Conservation (phyloP, 2,888 invertebrate genomes). For the Protophormia terraenovae region DNA sequence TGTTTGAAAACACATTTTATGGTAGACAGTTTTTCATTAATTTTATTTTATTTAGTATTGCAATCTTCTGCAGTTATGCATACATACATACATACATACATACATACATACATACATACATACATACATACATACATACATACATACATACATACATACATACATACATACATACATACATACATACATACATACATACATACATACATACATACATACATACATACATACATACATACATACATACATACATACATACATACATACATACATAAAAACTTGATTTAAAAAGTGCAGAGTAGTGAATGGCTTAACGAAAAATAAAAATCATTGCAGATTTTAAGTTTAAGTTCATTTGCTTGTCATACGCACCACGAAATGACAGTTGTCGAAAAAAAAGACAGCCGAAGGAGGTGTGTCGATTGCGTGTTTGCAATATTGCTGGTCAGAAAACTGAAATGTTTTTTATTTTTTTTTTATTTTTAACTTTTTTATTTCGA, state of each 20-base stretch:
- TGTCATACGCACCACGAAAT: neutral
- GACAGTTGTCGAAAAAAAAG: neutral
- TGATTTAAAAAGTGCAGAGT: neutral
- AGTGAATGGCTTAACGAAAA: neutral
- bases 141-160: no score
- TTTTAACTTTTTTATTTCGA: neutral
- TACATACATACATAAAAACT: neutral
- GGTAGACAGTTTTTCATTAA: neutral
- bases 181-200: no score
- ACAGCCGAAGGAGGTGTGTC: conserved; percentile 45
- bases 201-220: no score
- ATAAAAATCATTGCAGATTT: conserved; percentile 22
- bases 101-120: no score
- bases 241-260: no score
- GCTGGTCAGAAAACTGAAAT: neutral
- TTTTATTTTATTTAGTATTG: neutral
- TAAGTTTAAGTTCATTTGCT: conserved; percentile 11
- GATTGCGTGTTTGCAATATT: conserved; percentile 21
- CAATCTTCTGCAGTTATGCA: no score
- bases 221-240: no score
- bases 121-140: no score
- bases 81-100: no score
- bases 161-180: no score
- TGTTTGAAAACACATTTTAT: neutral
- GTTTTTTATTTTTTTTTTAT: neutral